phyloP scores from a whole-genome alignment of 2,888 invertebrate genomes.

The Linnaemya vulpina region DNA sequence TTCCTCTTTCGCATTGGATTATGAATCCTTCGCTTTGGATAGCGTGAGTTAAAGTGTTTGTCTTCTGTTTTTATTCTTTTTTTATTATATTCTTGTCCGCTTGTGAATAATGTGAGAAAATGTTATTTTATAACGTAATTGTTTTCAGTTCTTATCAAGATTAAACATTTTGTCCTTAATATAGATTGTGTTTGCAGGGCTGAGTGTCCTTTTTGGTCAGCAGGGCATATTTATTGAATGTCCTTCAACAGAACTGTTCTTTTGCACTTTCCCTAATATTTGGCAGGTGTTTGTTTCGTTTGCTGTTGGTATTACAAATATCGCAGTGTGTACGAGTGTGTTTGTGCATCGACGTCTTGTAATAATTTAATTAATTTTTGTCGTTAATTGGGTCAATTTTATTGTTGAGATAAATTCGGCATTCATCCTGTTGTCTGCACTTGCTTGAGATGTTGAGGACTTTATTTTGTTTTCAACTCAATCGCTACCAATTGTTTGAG shows the following conservation, averaged over 20 bases:
- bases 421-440: not conserved
- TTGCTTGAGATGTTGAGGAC: not conserved
- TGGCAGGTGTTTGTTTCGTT: slow-evolving; percentile 64
- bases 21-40: slow-evolving; percentile 49
- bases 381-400: slow-evolving; percentile 69
- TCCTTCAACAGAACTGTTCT: slow-evolving; percentile 33
- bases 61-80: slow-evolving; percentile 33
- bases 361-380: slow-evolving; percentile 69
- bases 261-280: slow-evolving; percentile 16
- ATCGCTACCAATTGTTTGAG: not conserved
- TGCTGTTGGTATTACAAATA: slow-evolving; percentile 21
- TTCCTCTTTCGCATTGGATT: slow-evolving; percentile 18
- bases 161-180: slow-evolving; percentile 70
- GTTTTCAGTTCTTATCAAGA: slow-evolving; percentile 78
- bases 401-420: not conserved
- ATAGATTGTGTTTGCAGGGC: slow-evolving; percentile 16
- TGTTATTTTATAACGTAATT: slow-evolving; percentile 79
- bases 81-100: slow-evolving; percentile 59
- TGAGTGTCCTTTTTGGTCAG: slow-evolving; percentile 25
- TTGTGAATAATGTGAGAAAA: slow-evolving; percentile 80
- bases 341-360: slow-evolving; percentile 26
- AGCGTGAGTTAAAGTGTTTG: slow-evolving; percentile 69
- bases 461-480: not conserved
- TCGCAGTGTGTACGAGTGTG: not conserved
- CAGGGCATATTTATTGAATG: slow-evolving; percentile 47